Conservation (phyloP, 2,797 vertebrate genomes). For the Eleutherodactylus coqui region DNA sequence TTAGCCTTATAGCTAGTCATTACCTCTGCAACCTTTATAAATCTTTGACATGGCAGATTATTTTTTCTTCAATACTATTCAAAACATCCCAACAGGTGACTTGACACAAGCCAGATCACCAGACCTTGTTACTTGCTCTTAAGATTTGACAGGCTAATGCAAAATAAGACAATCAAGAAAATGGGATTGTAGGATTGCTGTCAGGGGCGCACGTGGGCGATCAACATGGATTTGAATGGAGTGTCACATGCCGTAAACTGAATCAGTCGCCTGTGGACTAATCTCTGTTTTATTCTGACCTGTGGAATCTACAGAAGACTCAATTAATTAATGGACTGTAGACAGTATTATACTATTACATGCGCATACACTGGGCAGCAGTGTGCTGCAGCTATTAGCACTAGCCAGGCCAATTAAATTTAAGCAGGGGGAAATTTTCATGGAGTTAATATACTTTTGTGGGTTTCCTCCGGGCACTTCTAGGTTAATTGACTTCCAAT, state of each 20-base stretch:
- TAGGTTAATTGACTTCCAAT: background rate
- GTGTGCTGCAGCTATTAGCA: background rate
- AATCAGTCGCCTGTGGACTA: conserved; percentile 57
- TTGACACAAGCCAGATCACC: conserved; percentile 68
- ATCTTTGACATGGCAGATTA: conserved; percentile 89
- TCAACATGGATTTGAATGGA: conserved; percentile 66
- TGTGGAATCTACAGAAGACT: background rate
- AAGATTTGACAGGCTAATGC: conserved; percentile 76
- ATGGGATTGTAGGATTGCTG: conserved; percentile 73
- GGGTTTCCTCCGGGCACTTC: background rate
- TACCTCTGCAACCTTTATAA: conserved; percentile 98
- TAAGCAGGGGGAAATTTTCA: background rate
- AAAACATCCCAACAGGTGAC: conserved; percentile 75
- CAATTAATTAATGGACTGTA: background rate
- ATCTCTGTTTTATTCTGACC: conserved; percentile 40
- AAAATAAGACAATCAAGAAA: conserved; percentile 78
- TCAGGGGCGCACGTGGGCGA: conserved; percentile 66
- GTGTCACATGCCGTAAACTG: conserved; percentile 67
- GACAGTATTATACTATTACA: background rate
- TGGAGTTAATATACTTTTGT: background rate
- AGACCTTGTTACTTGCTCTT: conserved; percentile 68
- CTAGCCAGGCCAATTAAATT: background rate
- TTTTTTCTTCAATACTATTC: conserved; percentile 76
- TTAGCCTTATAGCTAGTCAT: conserved; percentile 96
- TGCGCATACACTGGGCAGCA: background rate